Percentiles rank a stretch among this genome's conserved stretches.
Evolutionary conservation across 2,797 vertebrate genomes (phyloP).

Genomic region (Neosalanx taihuensis): DNA sequence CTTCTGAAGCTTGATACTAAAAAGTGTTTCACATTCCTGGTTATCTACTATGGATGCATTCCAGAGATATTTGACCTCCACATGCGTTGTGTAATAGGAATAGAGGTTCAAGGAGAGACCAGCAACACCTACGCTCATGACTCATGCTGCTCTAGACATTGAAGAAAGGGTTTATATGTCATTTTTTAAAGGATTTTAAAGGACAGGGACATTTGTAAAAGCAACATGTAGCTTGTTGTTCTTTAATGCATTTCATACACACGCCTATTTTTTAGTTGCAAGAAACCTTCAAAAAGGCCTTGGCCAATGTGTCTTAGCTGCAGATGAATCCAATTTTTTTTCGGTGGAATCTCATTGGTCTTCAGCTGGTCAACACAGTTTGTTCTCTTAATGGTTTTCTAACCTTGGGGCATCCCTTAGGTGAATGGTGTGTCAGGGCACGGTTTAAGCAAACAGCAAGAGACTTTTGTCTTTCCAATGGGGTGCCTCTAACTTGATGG

Average conservation of each 20-base stretch:
- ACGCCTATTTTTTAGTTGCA: no score
- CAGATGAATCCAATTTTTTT: neutral
- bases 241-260: no score
- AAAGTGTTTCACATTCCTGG: neutral
- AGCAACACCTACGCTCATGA: slow-evolving; percentile 3
- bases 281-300: no score
- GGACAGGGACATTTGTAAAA: no score
- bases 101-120: neutral
- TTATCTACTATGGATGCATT: neutral
- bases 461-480: slow-evolving; percentile 3
- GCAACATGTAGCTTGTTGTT: no score
- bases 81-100: neutral
- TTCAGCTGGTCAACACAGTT: neutral
- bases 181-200: no score
- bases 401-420: no score
- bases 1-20: neutral
- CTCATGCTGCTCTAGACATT: neutral
- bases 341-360: neutral
- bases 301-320: neutral
- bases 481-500: neutral
- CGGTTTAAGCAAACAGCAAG: no score
- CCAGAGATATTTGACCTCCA: neutral
- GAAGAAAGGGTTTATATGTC: neutral
- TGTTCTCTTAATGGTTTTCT: neutral
- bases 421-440: no score